These are phyloP conservation scores for Arctia plantaginis DNA, from an alignment of 2,888 invertebrate genomes.

Conservation along the genomic window DNA sequence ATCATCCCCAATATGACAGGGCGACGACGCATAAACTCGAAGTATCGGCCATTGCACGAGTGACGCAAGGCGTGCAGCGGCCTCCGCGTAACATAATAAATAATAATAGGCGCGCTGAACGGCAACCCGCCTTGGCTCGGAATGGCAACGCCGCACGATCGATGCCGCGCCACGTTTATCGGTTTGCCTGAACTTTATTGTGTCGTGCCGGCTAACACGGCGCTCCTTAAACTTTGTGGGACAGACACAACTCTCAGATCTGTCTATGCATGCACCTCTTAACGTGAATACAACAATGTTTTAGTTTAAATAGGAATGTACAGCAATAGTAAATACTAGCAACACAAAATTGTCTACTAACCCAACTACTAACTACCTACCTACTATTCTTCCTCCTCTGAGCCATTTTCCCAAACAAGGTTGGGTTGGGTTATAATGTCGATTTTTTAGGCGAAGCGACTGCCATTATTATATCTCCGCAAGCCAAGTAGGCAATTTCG, in stretches of 20 bases:
- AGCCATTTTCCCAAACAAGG: too few relatives aligned
- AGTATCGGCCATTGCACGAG: constrained; percentile 60
- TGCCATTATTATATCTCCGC: too few relatives aligned
- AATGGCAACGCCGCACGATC: constrained; percentile 70
- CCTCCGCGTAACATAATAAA: constrained; percentile 62
- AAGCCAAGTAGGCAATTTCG: too few relatives aligned
- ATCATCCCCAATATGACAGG: constrained; percentile 8
- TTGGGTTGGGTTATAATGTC: too few relatives aligned
- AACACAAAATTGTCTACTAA: too few relatives aligned
- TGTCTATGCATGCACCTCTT: not conserved
- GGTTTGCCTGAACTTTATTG: constrained; percentile 53
- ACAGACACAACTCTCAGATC: constrained; percentile 16
- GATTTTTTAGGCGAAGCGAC: too few relatives aligned
- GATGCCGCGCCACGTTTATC: constrained; percentile 63
- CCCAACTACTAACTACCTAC: too few relatives aligned
- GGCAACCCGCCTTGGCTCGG: constrained; percentile 61
- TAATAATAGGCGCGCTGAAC: constrained; percentile 65
- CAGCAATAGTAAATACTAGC: too few relatives aligned
- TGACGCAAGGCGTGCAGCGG: constrained; percentile 59
- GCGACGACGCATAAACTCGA: constrained; percentile 27
- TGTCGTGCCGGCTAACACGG: constrained; percentile 40
- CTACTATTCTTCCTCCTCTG: too few relatives aligned
- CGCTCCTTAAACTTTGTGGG: constrained; percentile 22
- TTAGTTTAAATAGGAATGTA: constrained; percentile 7
- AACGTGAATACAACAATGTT: constrained; percentile 2